phyloP scores from a whole-genome alignment of 2,797 vertebrate species.

The Glyptemys insculpta region DNA sequence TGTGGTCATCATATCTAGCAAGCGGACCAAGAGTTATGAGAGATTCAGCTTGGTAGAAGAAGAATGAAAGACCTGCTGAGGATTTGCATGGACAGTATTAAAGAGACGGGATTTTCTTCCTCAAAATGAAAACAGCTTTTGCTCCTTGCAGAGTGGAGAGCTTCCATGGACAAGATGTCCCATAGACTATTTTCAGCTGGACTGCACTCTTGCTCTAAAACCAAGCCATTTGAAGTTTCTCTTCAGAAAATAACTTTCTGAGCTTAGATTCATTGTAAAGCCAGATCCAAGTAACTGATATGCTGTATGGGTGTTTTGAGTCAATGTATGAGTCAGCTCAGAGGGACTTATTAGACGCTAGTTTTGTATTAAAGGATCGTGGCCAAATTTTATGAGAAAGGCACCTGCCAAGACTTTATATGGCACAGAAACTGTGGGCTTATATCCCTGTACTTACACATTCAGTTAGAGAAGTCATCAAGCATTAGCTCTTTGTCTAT shows the following conservation, averaged over 20 bases:
- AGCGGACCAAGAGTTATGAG: neutral
- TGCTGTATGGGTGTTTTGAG: rapidly evolving
- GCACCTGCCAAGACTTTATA: neutral
- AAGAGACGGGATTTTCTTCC: neutral
- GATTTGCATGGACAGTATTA: rapidly evolving
- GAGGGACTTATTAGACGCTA: neutral
- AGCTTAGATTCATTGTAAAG: neutral
- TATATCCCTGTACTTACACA: neutral
- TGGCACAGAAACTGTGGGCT: neutral
- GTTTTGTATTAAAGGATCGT: neutral
- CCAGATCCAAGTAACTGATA: neutral
- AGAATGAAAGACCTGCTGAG: neutral
- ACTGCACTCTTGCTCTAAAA: neutral
- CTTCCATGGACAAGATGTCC: neutral
- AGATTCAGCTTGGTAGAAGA: neutral
- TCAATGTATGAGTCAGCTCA: neutral
- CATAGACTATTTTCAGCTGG: neutral
- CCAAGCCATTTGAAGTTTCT: neutral
- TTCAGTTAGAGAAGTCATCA: neutral
- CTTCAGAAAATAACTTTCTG: neutral
- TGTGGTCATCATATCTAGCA: neutral
- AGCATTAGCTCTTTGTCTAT: neutral
- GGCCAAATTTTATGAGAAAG: slow-evolving; percentile 10
- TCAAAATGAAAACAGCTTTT: neutral
- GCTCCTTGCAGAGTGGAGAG: neutral